Evolutionary conservation across 2,888 invertebrate genomes (phyloP), one percentile per base, ranked within the genome.

Genomic region (Hirtodrosophila cameraria): DNA sequence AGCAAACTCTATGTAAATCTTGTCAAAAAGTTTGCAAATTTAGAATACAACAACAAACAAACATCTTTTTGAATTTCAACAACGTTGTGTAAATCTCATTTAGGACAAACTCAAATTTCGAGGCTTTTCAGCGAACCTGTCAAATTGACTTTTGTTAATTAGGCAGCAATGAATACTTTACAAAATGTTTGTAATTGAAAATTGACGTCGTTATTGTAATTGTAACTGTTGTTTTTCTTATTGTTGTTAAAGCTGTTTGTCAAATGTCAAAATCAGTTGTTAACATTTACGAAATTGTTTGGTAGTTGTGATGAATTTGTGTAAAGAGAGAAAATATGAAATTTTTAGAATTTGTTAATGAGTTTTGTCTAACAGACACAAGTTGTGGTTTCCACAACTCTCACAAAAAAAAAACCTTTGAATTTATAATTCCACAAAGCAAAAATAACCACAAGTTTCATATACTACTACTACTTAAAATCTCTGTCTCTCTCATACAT

Each of bases 91-190:
- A n/a, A 8, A 27, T 20, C 8, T 1, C 13, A 23, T 15, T 16
- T 5, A 3, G 6, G 1, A 8, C 12, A 20, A 36, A 6, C 25
- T 33, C n/a, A 11, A 11, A 8, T 13, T 12, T 15, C n/a, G 11
- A 53, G 49, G 13, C 18, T 49, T 31, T 16, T 2, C 41, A 9
- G 5, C 30, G 13, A 6, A n/a, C 27, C 12, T 45, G 48, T 49
- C 42, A 41, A 69, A 49, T 49, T 39, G 18, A 2, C 9, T 45
- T 43, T 62, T 58, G 33, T 42, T 59, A 59, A 61, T 59, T 55
- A 57, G 42, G 49, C 36, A 46, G 25, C 25, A 33, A 74, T 46
- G 18, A 36, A 38, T 41, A 12, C 27, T 42, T 33, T 15, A 18
- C 42, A 15, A 67, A 28, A 20, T 33, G 18, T 30, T 27, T 42